A percentile compares a stretch with the other conserved stretches of the same genome.
These are phyloP conservation scores for Entomyzon cyanotis DNA, from an alignment of 2,113 vertebrate genomes.

Conservation along the genomic window DNA sequence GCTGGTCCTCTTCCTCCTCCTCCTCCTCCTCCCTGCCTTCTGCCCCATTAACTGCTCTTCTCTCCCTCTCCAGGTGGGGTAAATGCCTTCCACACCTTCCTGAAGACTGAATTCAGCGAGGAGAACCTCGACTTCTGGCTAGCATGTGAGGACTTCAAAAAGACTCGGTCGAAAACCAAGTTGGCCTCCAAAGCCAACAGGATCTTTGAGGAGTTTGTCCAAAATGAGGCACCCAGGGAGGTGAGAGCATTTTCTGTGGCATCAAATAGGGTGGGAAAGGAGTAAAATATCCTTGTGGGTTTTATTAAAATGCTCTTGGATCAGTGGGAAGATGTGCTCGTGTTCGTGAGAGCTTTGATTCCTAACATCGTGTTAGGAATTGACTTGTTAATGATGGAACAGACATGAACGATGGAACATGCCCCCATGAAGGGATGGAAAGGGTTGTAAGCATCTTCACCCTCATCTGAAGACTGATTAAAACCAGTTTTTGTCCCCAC, in stretches of 20 bases:
- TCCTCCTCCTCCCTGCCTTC: neutral
- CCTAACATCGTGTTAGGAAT: rapidly evolving
- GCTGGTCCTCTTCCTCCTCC: neutral
- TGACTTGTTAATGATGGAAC: neutral
- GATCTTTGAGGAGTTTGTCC: conserved; percentile 92
- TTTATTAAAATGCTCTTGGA: neutral
- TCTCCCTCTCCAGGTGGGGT: conserved; percentile 80
- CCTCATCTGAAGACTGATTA: neutral
- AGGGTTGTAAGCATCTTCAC: neutral
- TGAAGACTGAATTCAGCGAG: conserved; percentile 93
- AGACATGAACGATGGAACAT: neutral
- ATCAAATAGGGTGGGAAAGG: neutral
- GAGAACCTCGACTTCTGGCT: conserved; percentile 98
- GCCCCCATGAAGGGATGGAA: neutral
- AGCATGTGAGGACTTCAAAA: conserved; percentile 93
- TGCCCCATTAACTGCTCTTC: neutral
- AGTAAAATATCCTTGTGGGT: neutral
- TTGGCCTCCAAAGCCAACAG: conserved; percentile 83
- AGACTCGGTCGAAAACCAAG: conserved; percentile 78
- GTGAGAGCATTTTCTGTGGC: conserved; percentile 67
- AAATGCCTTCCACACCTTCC: conserved; percentile 88
- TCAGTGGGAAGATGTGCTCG: neutral
- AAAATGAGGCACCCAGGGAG: conserved; percentile 88
- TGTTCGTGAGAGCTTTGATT: neutral
- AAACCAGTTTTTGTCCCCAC: neutral